These are phyloP conservation scores for Protonibea diacanthus DNA, from an alignment of 2,797 vertebrate genomes.

Conservation along the genomic window DNA sequence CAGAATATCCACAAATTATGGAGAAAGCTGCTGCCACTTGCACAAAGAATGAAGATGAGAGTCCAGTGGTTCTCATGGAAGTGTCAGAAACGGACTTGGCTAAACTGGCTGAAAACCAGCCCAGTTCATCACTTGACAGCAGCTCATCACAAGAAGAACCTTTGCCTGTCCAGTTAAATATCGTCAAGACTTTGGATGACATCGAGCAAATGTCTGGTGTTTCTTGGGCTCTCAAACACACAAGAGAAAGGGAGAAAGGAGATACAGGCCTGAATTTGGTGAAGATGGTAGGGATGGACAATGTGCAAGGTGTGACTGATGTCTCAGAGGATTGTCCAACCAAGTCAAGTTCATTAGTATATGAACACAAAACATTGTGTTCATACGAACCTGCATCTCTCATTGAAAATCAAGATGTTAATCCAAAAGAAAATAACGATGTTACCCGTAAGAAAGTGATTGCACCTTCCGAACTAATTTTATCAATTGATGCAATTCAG, in stretches of 20 bases:
- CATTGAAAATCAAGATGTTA: neutral
- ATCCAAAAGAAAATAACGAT: neutral
- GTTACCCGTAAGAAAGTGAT: neutral
- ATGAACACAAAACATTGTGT: neutral
- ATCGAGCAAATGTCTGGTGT: slow-evolving; percentile 7
- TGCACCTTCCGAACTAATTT: neutral
- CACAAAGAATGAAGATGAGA: slow-evolving; percentile 29
- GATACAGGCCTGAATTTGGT: neutral
- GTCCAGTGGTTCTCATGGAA: slow-evolving; percentile 14
- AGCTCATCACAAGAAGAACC: neutral
- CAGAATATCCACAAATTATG: slow-evolving; percentile 48
- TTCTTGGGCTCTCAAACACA: neutral
- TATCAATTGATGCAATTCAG: neutral
- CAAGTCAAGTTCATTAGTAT: neutral
- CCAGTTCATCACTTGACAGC: neutral
- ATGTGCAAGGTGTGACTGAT: neutral
- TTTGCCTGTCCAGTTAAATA: slow-evolving; percentile 11
- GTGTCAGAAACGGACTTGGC: neutral
- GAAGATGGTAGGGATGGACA: neutral
- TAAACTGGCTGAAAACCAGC: slow-evolving; percentile 8
- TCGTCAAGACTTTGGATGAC: slow-evolving; percentile 19
- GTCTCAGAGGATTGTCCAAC: neutral
- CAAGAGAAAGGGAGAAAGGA: neutral
- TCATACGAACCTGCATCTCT: neutral
- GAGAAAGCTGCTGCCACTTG: neutral